A percentile compares a stretch with the other conserved stretches of the same genome.
Conservation (phyloP, 1,140 invertebrate genomes). For the Aethina tumida region DNA sequence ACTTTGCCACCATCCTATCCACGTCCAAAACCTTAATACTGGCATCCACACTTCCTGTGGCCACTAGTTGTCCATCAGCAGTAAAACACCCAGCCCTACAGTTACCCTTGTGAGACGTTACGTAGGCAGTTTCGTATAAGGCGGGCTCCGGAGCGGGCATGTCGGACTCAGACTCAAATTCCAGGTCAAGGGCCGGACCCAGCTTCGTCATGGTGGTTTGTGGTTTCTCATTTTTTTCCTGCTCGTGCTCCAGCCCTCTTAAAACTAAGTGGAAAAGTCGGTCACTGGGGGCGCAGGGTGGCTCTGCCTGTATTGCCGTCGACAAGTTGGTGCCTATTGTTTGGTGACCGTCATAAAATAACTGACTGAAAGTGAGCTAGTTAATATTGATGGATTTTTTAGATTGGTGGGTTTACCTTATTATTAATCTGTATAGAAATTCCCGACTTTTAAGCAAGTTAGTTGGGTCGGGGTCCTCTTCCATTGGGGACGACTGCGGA, state of each 20-base stretch:
- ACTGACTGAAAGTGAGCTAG: conserved; percentile 54
- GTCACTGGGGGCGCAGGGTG: conserved; percentile 91
- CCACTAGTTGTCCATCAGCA: conserved; percentile 88
- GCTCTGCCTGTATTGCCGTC: conserved; percentile 73
- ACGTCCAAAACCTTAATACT: conserved; percentile 99
- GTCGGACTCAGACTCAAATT: conserved; percentile 90
- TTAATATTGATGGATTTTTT: conserved; percentile 8
- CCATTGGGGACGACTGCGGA: too few species aligned
- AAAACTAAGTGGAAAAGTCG: conserved; percentile 73
- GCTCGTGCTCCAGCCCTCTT: conserved; percentile 79
- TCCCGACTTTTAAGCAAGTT: conserved; percentile 76
- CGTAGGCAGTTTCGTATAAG: conserved; percentile 96
- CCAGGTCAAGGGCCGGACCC: conserved; percentile 79
- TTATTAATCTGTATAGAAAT: conserved; percentile 73
- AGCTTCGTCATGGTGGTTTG: conserved; percentile 57
- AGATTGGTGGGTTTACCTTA: conserved; percentile 53
- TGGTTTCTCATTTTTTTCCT: conserved; percentile 55
- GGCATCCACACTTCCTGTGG: conserved; percentile 94
- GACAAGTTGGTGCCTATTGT: conserved; percentile 76
- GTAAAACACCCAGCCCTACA: conserved; percentile 94
- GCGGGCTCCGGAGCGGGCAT: conserved; percentile 87
- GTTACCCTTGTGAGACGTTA: conserved; percentile 95
- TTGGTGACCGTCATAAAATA: conserved; percentile 91
- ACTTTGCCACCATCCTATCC: conserved; percentile 94
- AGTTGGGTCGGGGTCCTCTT: conserved; percentile 53